Base-by-base conservation (phyloP, 2,797 vertebrate genomes). In the Mus spretus region DNA sequence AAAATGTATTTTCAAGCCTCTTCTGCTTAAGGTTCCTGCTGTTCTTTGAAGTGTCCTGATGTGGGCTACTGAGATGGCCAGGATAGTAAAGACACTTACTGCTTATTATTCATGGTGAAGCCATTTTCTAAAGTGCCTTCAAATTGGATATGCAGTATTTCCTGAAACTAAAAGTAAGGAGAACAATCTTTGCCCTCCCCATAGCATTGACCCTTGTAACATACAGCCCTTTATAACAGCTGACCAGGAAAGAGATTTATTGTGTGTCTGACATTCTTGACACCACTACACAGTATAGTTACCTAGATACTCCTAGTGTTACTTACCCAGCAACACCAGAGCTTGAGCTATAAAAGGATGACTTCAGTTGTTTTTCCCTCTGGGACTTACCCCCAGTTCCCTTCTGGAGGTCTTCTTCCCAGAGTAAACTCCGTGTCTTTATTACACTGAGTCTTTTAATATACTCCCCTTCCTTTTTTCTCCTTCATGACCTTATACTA, bases 1-100 rank as follows among this genome's bases (percentile, higher is more conserved):
- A 37, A 31, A 31, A 26, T 92, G 44, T 74, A 74, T 72, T 83
- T 93, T 80, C 91, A 95, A 75, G 70, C 44, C 1, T 50, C 89
- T 22, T 59, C 20, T 28, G 4, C 4, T 93, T 86, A 19, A 37
- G 50, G 4, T 81, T 89, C 47, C 89, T 34, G 37, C 14, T 50
- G 19, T 19, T 22, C 0, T 84, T 85, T 65, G 80, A 28, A 70
- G 40, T 74, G 24, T 50, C 5, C 8, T 83, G 34, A 72, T 50
- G 7, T 74, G 34, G 50, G n/a, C 14, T 24, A 40, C 65, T 57
- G 70, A 74, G 70, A 19, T 87, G n/a, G 9, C 17, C 57, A 26
- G 57, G 3, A 20, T n/a, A 74, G 20, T 88, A 74, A 74, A 57
- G 50, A 57, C 24, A 28, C n/a, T 28, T 28, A 85, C 50, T 55